Evolutionary conservation across 2,113 vertebrate genomes (phyloP), one percentile per base, ranked within the genome.

Genomic region (Cryptotis parvus): DNA sequence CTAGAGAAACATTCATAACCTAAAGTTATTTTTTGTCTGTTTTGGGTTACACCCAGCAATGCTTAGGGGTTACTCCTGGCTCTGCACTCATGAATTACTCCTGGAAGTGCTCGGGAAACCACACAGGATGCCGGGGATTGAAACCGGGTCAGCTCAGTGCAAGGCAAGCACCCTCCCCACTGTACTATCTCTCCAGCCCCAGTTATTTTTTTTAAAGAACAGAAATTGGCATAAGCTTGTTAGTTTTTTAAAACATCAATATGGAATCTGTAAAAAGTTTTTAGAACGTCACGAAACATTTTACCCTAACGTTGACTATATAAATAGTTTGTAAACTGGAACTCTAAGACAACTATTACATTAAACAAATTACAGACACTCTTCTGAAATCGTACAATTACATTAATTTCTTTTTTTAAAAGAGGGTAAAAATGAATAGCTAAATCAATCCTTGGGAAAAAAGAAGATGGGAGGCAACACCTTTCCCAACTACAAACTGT

Each of bases 301-400:
- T 6, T 45, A 78, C 39, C 69, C 58, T 77, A 45, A 80, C 39
- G n/a, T 26, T 9, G 31, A 45, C 15, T 72, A 61, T 49, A 35
- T 45, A 65, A 73, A 87, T 9, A n/a, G 49, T 72, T 82, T 79
- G 22, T 90, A 73, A 55, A 63, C 3, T 74, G 31, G 66, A 77
- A 74, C 29, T 31, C 66, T 65, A 84, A 1, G 41, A 15, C 76
- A 49, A 29, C 68, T 63, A 76, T n/a, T 37, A 72, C 37, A 66
- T 87, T 86, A 35, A 75, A 27, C 37, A 95, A 73, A 26, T 91
- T 77, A 90, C 9, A 78, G 12, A 35, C 41, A 78, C 52, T 72
- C 18, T 91, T 61, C 24, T 84, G 27, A 26, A 94, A 24, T 26
- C 29, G 81, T 86, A 24, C 27, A 76, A 84, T 27, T 45, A 66